Evolutionary conservation across 2,888 invertebrate species (phyloP), one percentile per base, ranked within the genome.

Genomic region (Drosophila seclusa): DNA sequence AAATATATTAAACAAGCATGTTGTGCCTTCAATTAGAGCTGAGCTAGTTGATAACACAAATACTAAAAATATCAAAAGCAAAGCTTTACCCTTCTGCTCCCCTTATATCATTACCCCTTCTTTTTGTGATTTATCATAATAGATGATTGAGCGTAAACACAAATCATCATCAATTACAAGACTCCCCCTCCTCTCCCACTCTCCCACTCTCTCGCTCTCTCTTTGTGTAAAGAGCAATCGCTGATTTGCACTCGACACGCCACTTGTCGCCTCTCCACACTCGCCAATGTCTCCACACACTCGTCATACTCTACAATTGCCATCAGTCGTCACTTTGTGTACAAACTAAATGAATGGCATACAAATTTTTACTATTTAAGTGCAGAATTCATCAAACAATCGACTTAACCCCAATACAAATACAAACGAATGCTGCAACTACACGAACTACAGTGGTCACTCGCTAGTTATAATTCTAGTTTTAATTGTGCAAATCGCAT

Each of bases 61-160:
- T 90, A 90, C 87, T 89, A 90, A 90, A 90, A 90, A 89, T 90
- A 90, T 89, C 89, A 83, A 82, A 79, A 68, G 53, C 52, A 71
- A 57, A 68, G 53, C 21, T 53, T 34, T 11, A 24, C 72, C 52
- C 49, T n/a, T 55, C 59, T 11, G 6, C 50, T 2, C 18, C 13
- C 0, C 18, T 11, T 4, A 2, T 45, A 16, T 45, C 24, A 3
- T 3, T 21, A 11, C 24, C 24, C 16, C 24, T 45, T 45, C 1
- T 27, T 36, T 29, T 36, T 73, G 80, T 82, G 90, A 91, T 91
- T 91, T 90, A 91, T 91, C 91, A 91, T 83, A 91, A 89, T 89
- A 90, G 83, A 83, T 82, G 79, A 31, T 49, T 34, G 5, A 63
- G 60, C 49, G 63, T 52, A 86, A 80, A 80, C 82, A 84, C 81